Conservation (phyloP, 2,113 vertebrate genomes). For the Scartelaos histophorus region DNA sequence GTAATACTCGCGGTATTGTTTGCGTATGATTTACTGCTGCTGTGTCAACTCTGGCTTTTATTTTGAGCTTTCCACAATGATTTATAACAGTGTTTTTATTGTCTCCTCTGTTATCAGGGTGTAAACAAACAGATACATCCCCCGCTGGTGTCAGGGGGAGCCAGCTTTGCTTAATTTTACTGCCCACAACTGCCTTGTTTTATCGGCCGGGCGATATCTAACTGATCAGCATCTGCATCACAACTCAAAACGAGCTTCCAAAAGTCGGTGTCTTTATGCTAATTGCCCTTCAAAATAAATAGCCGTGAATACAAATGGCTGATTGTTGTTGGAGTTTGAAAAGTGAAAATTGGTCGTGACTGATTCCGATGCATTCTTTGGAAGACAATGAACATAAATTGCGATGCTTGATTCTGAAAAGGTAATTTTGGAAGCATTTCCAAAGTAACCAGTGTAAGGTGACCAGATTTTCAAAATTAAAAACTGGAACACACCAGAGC, state of each 20-base stretch:
- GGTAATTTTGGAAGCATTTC: background rate
- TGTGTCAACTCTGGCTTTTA: slow-evolving; percentile 17
- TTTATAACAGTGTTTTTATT: slow-evolving; percentile 21
- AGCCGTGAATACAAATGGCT: background rate
- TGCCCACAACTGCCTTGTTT: slow-evolving; percentile 21
- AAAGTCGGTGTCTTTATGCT: slow-evolving; percentile 5
- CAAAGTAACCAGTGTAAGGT: background rate
- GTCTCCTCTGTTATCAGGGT: slow-evolving; percentile 13
- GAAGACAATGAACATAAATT: slow-evolving; percentile 4
- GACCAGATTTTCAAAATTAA: too few relatives aligned
- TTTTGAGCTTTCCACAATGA: slow-evolving; percentile 11
- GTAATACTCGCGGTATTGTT: background rate
- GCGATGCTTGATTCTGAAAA: background rate
- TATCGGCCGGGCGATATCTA: background rate
- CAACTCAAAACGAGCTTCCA: background rate
- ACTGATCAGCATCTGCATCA: slow-evolving; percentile 16
- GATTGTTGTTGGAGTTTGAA: background rate
- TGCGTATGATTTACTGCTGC: slow-evolving; percentile 10
- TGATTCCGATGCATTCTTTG: background rate
- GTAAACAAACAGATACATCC: slow-evolving; percentile 38
- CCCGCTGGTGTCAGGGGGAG: slow-evolving; percentile 4
- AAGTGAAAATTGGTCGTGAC: background rate
- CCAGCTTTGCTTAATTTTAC: slow-evolving; percentile 11
- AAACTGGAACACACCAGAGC: too few relatives aligned
- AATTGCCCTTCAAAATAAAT: slow-evolving; percentile 1